Evolutionary conservation across 37 sponge, comb jelly and placozoan species (phyloP).

Genomic region (Aphrocallistes beatrix): DNA sequence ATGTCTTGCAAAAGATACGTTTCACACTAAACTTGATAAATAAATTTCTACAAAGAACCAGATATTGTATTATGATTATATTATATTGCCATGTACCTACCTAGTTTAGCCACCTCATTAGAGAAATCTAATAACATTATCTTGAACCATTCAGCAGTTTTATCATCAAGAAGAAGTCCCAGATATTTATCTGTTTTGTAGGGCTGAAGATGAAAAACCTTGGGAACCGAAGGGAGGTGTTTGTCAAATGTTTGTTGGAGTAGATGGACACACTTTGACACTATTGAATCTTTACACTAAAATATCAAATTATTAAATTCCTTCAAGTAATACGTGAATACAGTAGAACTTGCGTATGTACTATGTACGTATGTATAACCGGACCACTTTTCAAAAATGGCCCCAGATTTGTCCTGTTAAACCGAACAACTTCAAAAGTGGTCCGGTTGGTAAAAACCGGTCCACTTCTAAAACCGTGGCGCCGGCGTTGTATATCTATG

Average conservation of each 20-base stretch:
- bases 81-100: not conserved
- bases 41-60: conserved; percentile 15
- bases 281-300: not conserved
- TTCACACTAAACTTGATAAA: too few species aligned
- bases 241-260: not conserved
- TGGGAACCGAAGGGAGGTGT: conserved; percentile 35
- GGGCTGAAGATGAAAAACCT: conserved; percentile 35
- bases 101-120: conserved; percentile 22
- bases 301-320: too few species aligned
- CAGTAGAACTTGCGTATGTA: too few species aligned
- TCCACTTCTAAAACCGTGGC: too few species aligned
- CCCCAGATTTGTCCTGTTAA: too few species aligned
- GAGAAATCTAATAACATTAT: conserved; percentile 41
- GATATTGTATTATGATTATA: not conserved
- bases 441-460: too few species aligned
- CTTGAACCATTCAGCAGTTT: conserved; percentile 57
- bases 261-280: not conserved
- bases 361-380: too few species aligned
- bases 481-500: too few species aligned
- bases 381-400: too few species aligned
- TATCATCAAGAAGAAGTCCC: conserved; percentile 74
- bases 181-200: conserved; percentile 59
- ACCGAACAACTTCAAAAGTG: too few species aligned
- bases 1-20: too few species aligned
- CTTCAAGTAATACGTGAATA: too few species aligned